These are phyloP conservation scores for Acronicta alni DNA, from an alignment of 2,888 invertebrate genomes.

Conservation along the genomic window DNA sequence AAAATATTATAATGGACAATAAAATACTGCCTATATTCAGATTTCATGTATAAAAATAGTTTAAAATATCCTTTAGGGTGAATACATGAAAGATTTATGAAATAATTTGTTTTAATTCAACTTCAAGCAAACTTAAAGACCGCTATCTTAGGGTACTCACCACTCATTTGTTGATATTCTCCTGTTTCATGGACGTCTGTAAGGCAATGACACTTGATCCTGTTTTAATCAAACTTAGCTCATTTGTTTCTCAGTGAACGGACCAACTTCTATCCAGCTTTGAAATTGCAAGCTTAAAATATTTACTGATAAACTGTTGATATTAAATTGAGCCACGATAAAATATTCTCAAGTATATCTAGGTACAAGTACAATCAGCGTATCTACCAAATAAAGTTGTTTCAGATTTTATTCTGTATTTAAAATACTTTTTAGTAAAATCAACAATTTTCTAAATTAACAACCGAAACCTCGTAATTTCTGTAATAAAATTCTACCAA, in stretches of 20 bases:
- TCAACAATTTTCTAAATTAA: background rate
- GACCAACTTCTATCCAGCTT: conserved; percentile 31
- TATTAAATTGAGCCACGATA: conserved; percentile 3
- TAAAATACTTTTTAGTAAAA: background rate
- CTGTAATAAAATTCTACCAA: conserved; percentile 25
- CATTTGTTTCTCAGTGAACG: conserved; percentile 26
- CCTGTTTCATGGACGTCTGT: conserved; percentile 19
- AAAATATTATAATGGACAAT: no score
- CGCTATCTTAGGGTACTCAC: no score
- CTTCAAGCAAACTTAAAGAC: no score
- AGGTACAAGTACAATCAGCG: no score
- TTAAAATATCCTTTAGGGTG: no score
- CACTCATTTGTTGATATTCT: background rate
- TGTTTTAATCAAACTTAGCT: conserved; percentile 42
- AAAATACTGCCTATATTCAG: no score
- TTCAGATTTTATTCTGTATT: no score
- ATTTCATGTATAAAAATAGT: no score
- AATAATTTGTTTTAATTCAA: no score
- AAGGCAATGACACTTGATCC: conserved; percentile 11
- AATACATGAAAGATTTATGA: no score
- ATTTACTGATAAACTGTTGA: conserved; percentile 19
- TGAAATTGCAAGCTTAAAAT: conserved; percentile 17
- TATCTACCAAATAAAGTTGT: no score
- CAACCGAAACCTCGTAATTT: conserved; percentile 26
- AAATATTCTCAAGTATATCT: no score